Percentiles rank a stretch among this genome's conserved stretches.
These are phyloP conservation scores for Stenopsyche tienmushanensis DNA, from an alignment of 1,140 invertebrate species.

Conservation along the genomic window DNA sequence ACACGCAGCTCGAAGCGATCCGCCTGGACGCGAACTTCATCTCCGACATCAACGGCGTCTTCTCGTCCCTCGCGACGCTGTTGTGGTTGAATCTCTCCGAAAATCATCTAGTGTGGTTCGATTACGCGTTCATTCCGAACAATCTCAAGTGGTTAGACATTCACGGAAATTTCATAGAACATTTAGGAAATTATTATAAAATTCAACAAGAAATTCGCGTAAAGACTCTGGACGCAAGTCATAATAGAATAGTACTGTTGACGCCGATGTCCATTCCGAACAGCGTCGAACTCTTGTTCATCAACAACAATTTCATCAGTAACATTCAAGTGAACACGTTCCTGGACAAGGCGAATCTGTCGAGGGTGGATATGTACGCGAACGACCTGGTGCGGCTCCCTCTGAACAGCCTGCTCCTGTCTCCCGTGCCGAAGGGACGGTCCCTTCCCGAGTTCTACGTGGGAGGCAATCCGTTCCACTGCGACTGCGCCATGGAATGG, in stretches of 20 bases:
- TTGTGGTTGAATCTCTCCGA: conserved; percentile 87
- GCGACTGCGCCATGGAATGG: conserved; percentile 93
- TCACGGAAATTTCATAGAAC: conserved; percentile 84
- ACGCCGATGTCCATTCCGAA: conserved; percentile 81
- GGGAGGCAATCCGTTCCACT: conserved; percentile 86
- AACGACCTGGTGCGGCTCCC: conserved; percentile 83
- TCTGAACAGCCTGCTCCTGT: conserved; percentile 73
- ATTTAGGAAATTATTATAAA: conserved; percentile 83
- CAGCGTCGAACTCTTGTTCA: conserved; percentile 82
- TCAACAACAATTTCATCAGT: conserved; percentile 86
- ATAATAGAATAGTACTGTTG: conserved; percentile 81
- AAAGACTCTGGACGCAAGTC: conserved; percentile 82
- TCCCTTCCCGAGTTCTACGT: conserved; percentile 82
- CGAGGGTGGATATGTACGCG: conserved; percentile 84
- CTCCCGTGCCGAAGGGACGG: conserved; percentile 67
- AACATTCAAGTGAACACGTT: conserved; percentile 81
- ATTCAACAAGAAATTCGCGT: conserved; percentile 76
- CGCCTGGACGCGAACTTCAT: conserved; percentile 83
- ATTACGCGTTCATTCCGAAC: conserved; percentile 83
- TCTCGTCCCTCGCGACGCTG: conserved; percentile 75
- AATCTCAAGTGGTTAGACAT: conserved; percentile 89
- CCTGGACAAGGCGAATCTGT: conserved; percentile 78
- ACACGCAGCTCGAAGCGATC: conserved; percentile 78
- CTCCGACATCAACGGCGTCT: conserved; percentile 83
- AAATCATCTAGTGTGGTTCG: conserved; percentile 89